Percentiles rank a stretch among this genome's conserved stretches.
Evolutionary conservation across 2,113 vertebrate genomes (phyloP).

Genomic region (Haplochromis burtoni): DNA sequence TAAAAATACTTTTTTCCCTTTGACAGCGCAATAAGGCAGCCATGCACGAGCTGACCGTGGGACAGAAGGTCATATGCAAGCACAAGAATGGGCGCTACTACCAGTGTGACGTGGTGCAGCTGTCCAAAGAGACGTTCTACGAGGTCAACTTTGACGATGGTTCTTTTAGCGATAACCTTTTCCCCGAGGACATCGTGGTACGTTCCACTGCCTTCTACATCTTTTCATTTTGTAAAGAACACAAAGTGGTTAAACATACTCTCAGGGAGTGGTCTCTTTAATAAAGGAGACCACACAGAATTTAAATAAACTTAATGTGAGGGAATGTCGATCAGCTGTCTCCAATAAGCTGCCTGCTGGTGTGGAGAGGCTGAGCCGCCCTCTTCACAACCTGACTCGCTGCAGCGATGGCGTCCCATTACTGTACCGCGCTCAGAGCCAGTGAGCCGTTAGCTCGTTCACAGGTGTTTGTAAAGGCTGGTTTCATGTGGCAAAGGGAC

Average conservation of each 20-base stretch:
- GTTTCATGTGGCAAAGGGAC: accelerated
- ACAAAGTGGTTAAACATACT: not conserved
- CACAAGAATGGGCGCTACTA: slow-evolving; percentile 98
- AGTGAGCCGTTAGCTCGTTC: not conserved
- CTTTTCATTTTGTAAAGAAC: not conserved
- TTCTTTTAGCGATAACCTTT: slow-evolving; percentile 96
- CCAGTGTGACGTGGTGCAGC: slow-evolving; percentile 91
- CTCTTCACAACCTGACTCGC: not conserved
- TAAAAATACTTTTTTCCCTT: not conserved
- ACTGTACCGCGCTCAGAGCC: not conserved
- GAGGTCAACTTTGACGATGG: slow-evolving; percentile 98
- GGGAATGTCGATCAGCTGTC: not conserved
- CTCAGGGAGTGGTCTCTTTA: not conserved
- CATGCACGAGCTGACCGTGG: slow-evolving; percentile 85
- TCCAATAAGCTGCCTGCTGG: not conserved
- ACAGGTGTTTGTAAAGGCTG: not conserved
- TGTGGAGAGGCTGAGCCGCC: not conserved
- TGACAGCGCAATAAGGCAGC: slow-evolving; percentile 83
- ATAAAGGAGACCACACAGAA: not conserved
- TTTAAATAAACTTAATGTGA: not conserved
- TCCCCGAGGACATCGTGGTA: slow-evolving; percentile 97
- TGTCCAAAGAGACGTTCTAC: slow-evolving; percentile 93
- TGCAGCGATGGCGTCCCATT: not conserved
- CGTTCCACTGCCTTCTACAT: not conserved
- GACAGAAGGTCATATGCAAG: slow-evolving; percentile 94